Evolutionary conservation across 2,797 vertebrate species (phyloP), one percentile per base, ranked within the genome.

Genomic region (Mycteria americana): DNA sequence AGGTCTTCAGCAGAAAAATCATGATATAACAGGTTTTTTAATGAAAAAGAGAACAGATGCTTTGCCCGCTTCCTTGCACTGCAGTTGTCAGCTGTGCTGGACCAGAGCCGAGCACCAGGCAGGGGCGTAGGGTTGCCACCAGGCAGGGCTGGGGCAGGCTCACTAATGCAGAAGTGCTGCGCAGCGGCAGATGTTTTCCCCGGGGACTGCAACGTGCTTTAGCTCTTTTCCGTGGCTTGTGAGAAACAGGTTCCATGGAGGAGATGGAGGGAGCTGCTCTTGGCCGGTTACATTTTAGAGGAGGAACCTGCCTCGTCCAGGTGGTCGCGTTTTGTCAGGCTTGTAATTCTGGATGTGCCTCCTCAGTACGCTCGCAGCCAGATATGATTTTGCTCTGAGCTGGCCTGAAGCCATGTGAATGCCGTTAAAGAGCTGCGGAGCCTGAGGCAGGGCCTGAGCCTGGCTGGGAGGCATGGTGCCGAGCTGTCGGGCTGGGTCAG

Each of bases 31-130:
- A 51, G 6, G 11, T 37, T 39, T 86, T 74, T 31, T 37, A 35
- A 56, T 9, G 35, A 51, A 70, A 76, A 70, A 48, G 19, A 7
- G n/a, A 43, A 57, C 0, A 6, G 50, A 35, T 69, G 43, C 70
- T 82, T 81, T 92, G 67, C 39, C 65, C 9, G 1, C 17, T 54
- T 81, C 83, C 56, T 93, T 1, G 0, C 54, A 8, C 7, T 1
- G 2, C 28, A 3, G 15, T 51, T 33, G 30, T 16, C 79, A 67
- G 53, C 45, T 64, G 31, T 18, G 43, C 56, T 53, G 65, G 65
- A n/a, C 8, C 2, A 2, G 60, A 50, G 68, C 17, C 0, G 2
- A 69, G 30, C 17, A 6, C 0, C 0, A 33, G 43, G 46, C 18
- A 1, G 13, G 27, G 45, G 7, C 5, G 1, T 7, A 64, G 56